Conservation (phyloP, 2,797 vertebrate species). For the Streptopelia turtur region DNA sequence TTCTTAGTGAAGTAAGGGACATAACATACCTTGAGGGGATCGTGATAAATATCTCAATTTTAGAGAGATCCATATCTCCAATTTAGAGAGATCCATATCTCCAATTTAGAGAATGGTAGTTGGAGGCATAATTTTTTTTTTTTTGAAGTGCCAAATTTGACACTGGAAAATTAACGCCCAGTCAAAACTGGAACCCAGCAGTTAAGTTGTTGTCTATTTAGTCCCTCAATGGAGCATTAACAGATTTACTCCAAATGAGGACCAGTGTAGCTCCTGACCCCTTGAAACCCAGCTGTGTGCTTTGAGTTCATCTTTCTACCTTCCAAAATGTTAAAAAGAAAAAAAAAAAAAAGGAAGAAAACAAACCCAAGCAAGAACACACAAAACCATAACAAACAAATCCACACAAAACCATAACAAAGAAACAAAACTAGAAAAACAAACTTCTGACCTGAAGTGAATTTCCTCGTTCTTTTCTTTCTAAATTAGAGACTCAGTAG, state of each 20-base stretch:
- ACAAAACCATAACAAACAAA: no score
- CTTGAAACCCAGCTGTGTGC: not conserved
- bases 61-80: not conserved
- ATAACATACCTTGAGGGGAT: rapidly evolving
- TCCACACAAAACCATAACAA: no score
- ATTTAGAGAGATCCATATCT: not conserved
- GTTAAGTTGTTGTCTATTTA: not conserved
- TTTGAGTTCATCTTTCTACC: not conserved
- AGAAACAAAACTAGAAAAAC: not conserved
- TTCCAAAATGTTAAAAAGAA: not conserved
- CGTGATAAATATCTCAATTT: not conserved
- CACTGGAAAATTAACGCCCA: not conserved
- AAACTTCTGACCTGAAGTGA: not conserved
- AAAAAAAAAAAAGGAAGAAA: not conserved
- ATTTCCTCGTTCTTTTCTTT: not conserved
- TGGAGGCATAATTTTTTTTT: not conserved
- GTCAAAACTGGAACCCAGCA: not conserved
- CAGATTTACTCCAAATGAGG: not conserved
- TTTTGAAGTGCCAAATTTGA: not conserved
- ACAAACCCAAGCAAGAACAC: no score
- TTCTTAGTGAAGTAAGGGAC: not conserved
- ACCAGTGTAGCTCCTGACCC: not conserved
- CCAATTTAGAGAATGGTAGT: not conserved
- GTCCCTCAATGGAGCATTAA: not conserved
- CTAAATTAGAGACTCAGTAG: not conserved